Evolutionary conservation across 2,888 invertebrate genomes (phyloP).

Genomic region (Dascillus cervinus): DNA sequence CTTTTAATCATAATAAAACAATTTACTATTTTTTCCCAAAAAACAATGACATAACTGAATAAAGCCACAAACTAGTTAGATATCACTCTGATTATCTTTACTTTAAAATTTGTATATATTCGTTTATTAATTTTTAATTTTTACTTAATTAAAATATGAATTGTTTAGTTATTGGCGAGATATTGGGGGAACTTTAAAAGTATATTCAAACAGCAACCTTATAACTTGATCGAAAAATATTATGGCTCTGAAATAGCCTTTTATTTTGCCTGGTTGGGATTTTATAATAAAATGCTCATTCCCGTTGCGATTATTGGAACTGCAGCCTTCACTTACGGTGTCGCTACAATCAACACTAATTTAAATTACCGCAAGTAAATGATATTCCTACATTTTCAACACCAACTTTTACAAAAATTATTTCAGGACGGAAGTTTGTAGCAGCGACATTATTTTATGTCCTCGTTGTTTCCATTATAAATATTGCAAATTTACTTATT

Average conservation of each 20-base stretch:
- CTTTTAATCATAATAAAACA: too few species aligned
- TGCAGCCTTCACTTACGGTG: constrained; percentile 40
- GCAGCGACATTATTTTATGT: constrained; percentile 44
- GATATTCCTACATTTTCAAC: neutral
- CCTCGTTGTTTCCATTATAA: constrained; percentile 46
- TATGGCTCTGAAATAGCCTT: constrained; percentile 50
- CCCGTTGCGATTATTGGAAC: constrained; percentile 43
- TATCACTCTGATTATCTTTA: too few species aligned
- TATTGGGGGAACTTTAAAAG: constrained; percentile 49
- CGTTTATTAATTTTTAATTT: neutral
- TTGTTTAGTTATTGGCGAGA: constrained; percentile 41
- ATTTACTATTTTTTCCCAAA: too few species aligned
- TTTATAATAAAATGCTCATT: constrained; percentile 27
- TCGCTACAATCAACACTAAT: constrained; percentile 22
- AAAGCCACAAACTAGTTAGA: too few species aligned
- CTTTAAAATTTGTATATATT: neutral
- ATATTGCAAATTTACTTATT: constrained; percentile 44
- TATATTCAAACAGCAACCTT: constrained; percentile 51
- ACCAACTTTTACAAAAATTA: neutral
- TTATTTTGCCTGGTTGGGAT: constrained; percentile 40
- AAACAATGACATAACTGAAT: too few species aligned
- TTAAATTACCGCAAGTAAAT: neutral
- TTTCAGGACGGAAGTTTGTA: constrained; percentile 29
- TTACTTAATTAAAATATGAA: neutral
- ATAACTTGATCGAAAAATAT: constrained; percentile 50